These are phyloP conservation scores for Exaiptasia diaphana DNA, from an alignment of 64 coral and sea anemone species.

Conservation along the genomic window DNA sequence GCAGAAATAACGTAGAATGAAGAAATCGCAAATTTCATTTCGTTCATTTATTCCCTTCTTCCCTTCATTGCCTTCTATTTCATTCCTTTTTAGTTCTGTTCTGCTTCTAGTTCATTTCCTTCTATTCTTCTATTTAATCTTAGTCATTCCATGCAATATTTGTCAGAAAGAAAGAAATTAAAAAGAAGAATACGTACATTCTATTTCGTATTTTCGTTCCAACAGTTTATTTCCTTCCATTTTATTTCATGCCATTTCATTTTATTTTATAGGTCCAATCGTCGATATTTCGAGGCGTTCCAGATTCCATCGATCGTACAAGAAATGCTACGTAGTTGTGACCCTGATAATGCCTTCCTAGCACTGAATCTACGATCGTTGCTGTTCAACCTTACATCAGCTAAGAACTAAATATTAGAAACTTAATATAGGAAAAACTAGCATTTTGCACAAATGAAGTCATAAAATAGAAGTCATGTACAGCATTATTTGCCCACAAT, in stretches of 20 bases:
- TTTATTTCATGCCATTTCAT: background rate
- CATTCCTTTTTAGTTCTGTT: background rate
- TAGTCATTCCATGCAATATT: too few species aligned
- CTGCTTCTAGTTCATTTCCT: background rate
- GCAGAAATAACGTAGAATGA: background rate
- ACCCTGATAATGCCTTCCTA: conserved; percentile 86
- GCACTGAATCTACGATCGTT: conserved; percentile 85
- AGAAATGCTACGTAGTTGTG: conserved; percentile 75
- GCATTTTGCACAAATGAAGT: background rate
- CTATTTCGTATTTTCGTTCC: background rate
- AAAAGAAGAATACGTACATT: too few species aligned
- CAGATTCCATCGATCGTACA: conserved; percentile 79
- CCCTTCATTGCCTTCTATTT: background rate
- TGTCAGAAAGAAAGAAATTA: too few species aligned
- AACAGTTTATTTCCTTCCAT: background rate
- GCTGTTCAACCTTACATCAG: conserved; percentile 70
- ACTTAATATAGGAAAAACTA: background rate
- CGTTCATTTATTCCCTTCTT: background rate
- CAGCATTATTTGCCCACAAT: too few species aligned
- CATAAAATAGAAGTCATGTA: background rate
- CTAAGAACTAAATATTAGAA: conserved; percentile 17
- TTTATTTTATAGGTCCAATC: conserved; percentile 59
- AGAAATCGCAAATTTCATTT: background rate
- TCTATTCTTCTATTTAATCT: background rate
- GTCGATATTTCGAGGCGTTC: conserved; percentile 96